These are phyloP conservation scores for Aricia artaxerxes DNA, from an alignment of 2,888 invertebrate genomes.

Conservation along the genomic window DNA sequence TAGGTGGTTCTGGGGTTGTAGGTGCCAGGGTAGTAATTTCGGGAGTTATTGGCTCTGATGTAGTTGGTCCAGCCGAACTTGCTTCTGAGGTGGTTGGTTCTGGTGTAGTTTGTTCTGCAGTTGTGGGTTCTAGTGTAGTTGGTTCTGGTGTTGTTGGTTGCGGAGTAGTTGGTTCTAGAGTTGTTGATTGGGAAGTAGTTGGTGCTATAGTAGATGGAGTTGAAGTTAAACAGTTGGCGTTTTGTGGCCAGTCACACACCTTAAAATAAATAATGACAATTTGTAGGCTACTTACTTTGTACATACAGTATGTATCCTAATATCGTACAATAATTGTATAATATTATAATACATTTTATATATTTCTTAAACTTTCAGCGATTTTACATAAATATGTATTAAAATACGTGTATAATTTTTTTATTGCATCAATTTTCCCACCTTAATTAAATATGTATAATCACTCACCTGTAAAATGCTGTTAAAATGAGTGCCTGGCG, in stretches of 20 bases:
- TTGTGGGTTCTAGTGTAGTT: too few relatives aligned
- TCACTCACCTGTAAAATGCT: slow-evolving; percentile 53
- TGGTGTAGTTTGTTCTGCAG: too few relatives aligned
- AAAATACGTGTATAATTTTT: too few relatives aligned
- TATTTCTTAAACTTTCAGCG: too few relatives aligned
- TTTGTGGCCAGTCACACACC: too few relatives aligned
- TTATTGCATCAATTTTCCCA: neutral
- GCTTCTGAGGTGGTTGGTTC: too few relatives aligned
- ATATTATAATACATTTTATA: too few relatives aligned
- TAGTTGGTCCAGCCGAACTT: slow-evolving; percentile 1
- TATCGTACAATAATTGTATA: too few relatives aligned
- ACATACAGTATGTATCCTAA: too few relatives aligned
- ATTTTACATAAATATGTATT: too few relatives aligned
- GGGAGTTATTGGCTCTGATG: slow-evolving; percentile 34
- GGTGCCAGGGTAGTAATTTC: slow-evolving; percentile 32
- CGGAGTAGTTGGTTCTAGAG: neutral
- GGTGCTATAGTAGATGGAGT: neutral
- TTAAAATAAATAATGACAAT: neutral
- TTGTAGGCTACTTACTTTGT: neutral
- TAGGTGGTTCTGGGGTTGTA: slow-evolving; percentile 17
- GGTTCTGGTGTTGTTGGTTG: slow-evolving; percentile 6
- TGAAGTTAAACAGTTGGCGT: too few relatives aligned
- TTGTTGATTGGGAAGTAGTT: neutral
- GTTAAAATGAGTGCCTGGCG: slow-evolving; percentile 57
- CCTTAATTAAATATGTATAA: neutral